Base-by-base conservation (phyloP, 2,113 vertebrate genomes). In the Chlorodrepanis virens region DNA sequence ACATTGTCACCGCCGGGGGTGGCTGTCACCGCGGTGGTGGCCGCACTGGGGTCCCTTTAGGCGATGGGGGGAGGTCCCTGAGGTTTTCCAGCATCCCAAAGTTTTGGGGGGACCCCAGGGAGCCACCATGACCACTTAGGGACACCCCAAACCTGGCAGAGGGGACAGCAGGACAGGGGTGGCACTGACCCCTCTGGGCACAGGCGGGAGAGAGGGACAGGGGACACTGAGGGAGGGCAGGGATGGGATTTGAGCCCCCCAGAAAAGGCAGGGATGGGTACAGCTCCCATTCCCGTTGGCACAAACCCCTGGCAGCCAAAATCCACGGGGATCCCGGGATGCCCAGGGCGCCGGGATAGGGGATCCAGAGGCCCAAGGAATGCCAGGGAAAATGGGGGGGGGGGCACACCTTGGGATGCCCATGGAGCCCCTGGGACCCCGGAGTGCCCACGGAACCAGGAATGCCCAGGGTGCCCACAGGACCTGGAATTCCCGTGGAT, bases 371-470 rank as follows among this genome's bases (percentile, higher is more conserved):
- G 39, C 33, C 44, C 71, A 11, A 22, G 60, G 21, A 63, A 64
- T 49, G 21, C 67, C 77, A 44, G 33, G 29, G 25, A 9, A 2
- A 71, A 39, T 1, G n/a, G n/a, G n/a, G n/a, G 2, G 12, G 44
- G 47, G 50, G 50, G 50, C 11, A 49, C 5, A 4, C 20, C 37
- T 28, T 11, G 57, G 42, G 29, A 49, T 49, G 56, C 28, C 60
- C 28, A 7, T 10, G 37, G 28, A 29, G 70, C 25, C 57, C 14
- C 40, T 29, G 2, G 75, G 37, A 22, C 6, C 21, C 12, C 7
- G 5, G 50, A 19, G n/a, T 20, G 70, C 23, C 28, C 12, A 6
- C 1, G 1, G 44, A 1, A 5, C n/a, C 24, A 0, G 3, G 35
- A 1, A 57, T 23, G 4, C 28, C n/a, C 57, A 8, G 37, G 28